These are phyloP conservation scores for Malthinus seriepunctatus DNA, from an alignment of 2,888 invertebrate species.

Conservation along the genomic window DNA sequence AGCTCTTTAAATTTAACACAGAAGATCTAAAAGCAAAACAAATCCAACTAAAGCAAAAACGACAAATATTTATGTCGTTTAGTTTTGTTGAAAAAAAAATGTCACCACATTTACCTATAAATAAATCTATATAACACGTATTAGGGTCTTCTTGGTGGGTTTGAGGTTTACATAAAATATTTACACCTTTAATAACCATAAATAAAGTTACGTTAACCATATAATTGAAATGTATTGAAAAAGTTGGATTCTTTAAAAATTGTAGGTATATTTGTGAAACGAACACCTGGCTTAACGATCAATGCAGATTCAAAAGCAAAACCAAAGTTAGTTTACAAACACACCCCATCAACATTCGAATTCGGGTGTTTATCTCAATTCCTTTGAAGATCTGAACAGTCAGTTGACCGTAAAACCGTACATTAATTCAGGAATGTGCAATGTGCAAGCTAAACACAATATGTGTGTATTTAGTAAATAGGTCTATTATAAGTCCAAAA, in stretches of 20 bases:
- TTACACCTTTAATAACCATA: slow-evolving; percentile 4
- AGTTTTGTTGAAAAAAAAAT: too few relatives aligned
- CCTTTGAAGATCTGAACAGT: slow-evolving; percentile 37
- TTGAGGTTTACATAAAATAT: neutral
- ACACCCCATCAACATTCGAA: slow-evolving; percentile 31
- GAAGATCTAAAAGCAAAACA: too few relatives aligned
- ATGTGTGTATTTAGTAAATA: slow-evolving; percentile 1
- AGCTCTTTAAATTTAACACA: too few relatives aligned
- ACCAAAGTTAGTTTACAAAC: slow-evolving; percentile 39
- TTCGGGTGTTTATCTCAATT: slow-evolving; percentile 37
- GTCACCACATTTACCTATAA: too few relatives aligned
- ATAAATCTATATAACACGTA: too few relatives aligned
- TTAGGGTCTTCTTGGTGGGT: too few relatives aligned
- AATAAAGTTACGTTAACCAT: neutral
- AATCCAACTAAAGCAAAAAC: too few relatives aligned
- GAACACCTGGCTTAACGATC: slow-evolving; percentile 39
- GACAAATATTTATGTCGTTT: too few relatives aligned
- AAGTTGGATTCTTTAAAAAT: slow-evolving; percentile 2
- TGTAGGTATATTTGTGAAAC: slow-evolving; percentile 19
- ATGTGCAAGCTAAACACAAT: slow-evolving; percentile 37
- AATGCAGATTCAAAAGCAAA: slow-evolving; percentile 15
- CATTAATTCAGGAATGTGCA: slow-evolving; percentile 41
- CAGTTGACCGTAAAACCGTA: slow-evolving; percentile 34
- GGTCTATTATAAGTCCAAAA: neutral
- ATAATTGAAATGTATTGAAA: neutral